Evolutionary conservation across 2,113 vertebrate species (phyloP).

Genomic region (Rhinolophus ferrumequinum): DNA sequence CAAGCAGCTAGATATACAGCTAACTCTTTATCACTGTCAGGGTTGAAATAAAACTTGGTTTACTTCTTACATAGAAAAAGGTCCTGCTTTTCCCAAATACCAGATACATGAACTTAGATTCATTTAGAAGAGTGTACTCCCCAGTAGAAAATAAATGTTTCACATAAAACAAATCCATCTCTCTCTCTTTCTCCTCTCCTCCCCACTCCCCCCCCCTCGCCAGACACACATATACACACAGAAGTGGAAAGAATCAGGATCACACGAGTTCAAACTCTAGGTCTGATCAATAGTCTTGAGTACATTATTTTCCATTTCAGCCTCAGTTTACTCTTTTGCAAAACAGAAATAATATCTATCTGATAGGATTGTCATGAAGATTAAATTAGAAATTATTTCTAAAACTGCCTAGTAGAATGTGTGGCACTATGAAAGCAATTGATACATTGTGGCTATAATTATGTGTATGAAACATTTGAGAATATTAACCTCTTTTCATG

Average conservation of each 20-base stretch:
- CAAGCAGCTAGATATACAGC: constrained; percentile 62
- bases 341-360: not conserved
- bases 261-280: not conserved
- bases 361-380: not conserved
- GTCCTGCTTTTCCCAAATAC: constrained; percentile 48
- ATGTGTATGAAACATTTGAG: not conserved
- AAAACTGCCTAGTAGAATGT: not conserved
- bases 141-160: not conserved
- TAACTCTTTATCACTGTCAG: constrained; percentile 80
- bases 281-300: not conserved
- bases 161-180: not conserved
- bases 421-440: not conserved
- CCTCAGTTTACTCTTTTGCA: not conserved
- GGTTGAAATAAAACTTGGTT: not conserved
- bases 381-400: not conserved
- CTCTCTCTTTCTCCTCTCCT: not conserved
- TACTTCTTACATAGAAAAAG: constrained; percentile 66
- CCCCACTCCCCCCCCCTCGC: too few relatives aligned
- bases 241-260: not conserved
- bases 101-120: constrained; percentile 21
- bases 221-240: not conserved
- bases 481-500: not conserved
- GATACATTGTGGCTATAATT: not conserved
- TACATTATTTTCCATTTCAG: not conserved
- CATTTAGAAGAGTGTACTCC: not conserved